Conservation (phyloP, 2,113 vertebrate genomes). For the Helogale parvula region DNA sequence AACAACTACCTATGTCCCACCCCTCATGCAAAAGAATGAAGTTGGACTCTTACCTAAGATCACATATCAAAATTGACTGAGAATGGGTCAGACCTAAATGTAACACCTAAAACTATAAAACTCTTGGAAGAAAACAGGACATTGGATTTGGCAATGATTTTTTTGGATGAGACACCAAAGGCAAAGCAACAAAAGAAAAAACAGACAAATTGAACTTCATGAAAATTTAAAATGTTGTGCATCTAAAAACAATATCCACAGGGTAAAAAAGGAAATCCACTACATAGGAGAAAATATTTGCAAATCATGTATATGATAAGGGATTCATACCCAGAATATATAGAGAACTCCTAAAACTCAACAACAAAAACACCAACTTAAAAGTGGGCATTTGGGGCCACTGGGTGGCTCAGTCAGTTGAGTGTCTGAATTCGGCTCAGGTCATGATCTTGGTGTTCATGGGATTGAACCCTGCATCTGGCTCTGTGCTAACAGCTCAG, state of each 20-base stretch:
- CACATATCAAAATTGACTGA: not conserved
- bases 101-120: not conserved
- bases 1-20: not conserved
- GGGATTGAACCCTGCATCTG: no score
- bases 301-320: not conserved
- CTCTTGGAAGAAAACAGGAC: no score
- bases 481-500: no score
- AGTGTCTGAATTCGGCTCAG: no score
- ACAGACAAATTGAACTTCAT: not conserved
- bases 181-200: not conserved
- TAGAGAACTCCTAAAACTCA: no score
- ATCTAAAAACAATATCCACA: constrained; percentile 8
- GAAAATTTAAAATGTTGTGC: not conserved
- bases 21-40: not conserved
- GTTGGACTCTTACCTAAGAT: not conserved
- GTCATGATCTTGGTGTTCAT: no score
- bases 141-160: not conserved
- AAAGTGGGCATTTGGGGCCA: no score
- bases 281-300: not conserved
- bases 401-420: no score
- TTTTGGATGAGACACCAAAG: not conserved
- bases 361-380: no score
- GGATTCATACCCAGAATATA: not conserved
- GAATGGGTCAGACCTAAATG: not conserved
- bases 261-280: not conserved